Evolutionary conservation across 2,113 vertebrate species (phyloP), one percentile per base, ranked within the genome.

Genomic region (Poeciliopsis occidentalis): DNA sequence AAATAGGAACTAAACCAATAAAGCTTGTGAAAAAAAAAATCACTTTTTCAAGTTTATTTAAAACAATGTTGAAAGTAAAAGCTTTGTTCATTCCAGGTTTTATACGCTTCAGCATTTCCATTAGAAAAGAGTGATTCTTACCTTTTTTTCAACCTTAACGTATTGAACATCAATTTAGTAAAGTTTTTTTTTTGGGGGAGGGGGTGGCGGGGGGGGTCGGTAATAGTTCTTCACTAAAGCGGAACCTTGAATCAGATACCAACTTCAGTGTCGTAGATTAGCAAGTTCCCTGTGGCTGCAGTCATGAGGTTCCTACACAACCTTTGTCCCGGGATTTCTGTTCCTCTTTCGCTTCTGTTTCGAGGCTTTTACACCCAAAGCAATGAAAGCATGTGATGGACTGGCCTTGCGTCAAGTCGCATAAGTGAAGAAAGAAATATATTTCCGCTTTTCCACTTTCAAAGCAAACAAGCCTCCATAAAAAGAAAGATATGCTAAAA

Each of bases 261-360:
- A n/a, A 57, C 51, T 57, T 57, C 22, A 57, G 51, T 24, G 51
- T 24, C 24, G 51, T 10, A n/a, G 69, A 26, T 61, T 71, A 12
- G 78, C 87, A 84, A 85, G 30, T 80, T 73, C 2, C 67, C 64
- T 2, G 69, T 47, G 81, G 41, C 74, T 26, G 47, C 51, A 60
- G 87, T 90, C 85, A 83, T 85, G 83, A 72, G 85, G 68, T 31
- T 15, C 29, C 30, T 3, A 65, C 26, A n/a, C 2, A 10, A 65
- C 51, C 69, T 69, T 60, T 13, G 68, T 81, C 73, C 85, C 51
- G 51, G 73, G 78, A 75, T 73, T 32, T 24, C 1, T 22, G 12
- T 87, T 91, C 84, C 88, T 73, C 79, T 74, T 86, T 85, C 34
- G 57, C 70, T 57, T 8, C 41, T n/a, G 13, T 6, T 39, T 60